Percentiles rank a stretch among this genome's conserved stretches.
phyloP scores from a whole-genome alignment of 2,888 invertebrate genomes.

The Psococerastis gibbosa region DNA sequence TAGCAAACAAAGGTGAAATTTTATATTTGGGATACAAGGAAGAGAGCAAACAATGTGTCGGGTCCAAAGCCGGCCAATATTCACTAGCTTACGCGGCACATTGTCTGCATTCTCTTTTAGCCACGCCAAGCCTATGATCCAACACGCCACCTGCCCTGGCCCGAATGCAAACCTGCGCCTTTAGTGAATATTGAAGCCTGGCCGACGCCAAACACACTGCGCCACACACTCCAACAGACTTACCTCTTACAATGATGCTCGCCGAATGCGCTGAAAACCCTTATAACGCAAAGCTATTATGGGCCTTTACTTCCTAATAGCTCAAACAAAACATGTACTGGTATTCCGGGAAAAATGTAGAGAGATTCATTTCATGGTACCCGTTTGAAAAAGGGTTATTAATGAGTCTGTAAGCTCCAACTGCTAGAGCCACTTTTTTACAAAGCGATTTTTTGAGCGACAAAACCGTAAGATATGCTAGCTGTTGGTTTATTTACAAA shows the following conservation, averaged over 20 bases:
- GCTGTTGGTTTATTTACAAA: too few species aligned
- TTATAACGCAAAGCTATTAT: too few species aligned
- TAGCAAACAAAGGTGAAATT: not conserved
- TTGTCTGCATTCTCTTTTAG: not conserved
- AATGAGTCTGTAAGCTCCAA: too few species aligned
- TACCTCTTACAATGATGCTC: not conserved
- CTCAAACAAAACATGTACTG: too few species aligned
- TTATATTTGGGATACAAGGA: not conserved
- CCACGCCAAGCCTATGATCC: too few species aligned
- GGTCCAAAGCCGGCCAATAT: constrained; percentile 20
- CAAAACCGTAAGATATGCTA: too few species aligned
- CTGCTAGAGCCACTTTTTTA: too few species aligned
- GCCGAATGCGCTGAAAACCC: not conserved
- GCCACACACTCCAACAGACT: not conserved
- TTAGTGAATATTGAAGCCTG: not conserved
- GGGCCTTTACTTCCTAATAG: too few species aligned
- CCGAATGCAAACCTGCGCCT: not conserved
- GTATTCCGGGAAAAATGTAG: too few species aligned
- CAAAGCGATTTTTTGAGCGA: too few species aligned
- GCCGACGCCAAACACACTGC: not conserved
- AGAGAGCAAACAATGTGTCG: constrained; percentile 75
- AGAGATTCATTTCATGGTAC: too few species aligned
- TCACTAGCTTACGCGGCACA: not conserved
- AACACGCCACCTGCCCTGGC: not conserved
- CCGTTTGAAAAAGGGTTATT: too few species aligned